Evolutionary conservation across 2,797 vertebrate species (phyloP), one percentile per base, ranked within the genome.

Genomic region (Pseudochirops corinnae): DNA sequence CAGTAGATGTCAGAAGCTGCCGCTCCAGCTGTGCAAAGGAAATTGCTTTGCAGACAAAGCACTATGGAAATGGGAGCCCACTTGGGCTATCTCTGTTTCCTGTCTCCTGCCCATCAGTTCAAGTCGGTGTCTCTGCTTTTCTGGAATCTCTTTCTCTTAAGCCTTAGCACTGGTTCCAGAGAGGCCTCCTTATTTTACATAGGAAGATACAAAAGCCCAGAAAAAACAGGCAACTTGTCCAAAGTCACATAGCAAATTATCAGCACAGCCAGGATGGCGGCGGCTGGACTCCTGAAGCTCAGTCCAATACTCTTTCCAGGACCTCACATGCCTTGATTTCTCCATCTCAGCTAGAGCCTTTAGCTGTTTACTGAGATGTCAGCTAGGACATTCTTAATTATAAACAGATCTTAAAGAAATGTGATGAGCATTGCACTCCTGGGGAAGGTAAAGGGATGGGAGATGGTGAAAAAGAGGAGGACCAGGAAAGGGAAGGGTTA

Each of bases 401-500:
- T 46, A 46, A 82, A 82, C 39, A 24, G 21, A n/a, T 39, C n/a
- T 55, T 12, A 53, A 74, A 53, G 91, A 92, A 74, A 56, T 4
- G 21, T 0, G 29, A 92, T 39, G 53, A 67, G 53, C 21, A 46
- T 87, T 0, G 0, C 50, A 26, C 31, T 1, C 46, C 26, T 12
- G 14, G 29, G 50, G 2, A 21, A 28, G n/a, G 39, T 2, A 1
- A 29, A 10, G 3, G 29, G 0, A 5, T 24, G 46, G 21, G 56
- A 5, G 56, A 11, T 1, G 60, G 60, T 62, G 5, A 5, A 0
- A 0, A 4, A 3, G 28, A 31, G 7, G 1, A 18, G 31, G 55
- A 24, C 7, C 0, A 2, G 52, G 6, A 60, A 26, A 18, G 0
- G 28, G 90, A 53, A 52, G 10, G 87, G 5, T 10, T 0, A 39